Evolutionary conservation across 2,797 vertebrate genomes (phyloP).

Genomic region (Eutrigla gurnardus): DNA sequence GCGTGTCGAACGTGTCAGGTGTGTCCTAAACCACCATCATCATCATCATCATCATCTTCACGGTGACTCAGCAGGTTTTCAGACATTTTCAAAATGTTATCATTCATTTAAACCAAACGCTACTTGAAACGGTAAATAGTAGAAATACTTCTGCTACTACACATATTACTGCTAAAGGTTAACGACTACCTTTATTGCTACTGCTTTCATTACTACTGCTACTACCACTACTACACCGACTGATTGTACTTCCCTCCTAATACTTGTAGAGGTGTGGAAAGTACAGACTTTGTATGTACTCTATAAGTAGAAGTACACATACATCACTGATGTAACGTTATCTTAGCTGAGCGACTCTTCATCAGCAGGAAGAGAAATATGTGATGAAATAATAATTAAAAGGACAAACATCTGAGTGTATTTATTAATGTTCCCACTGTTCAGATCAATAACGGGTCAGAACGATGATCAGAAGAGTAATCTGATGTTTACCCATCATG

Average conservation of each 20-base stretch:
- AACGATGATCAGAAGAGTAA: too few species aligned
- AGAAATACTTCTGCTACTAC: neutral
- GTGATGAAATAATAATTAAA: too few species aligned
- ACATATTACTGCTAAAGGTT: neutral
- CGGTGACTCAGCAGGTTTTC: slow-evolving; percentile 4
- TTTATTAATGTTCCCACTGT: too few species aligned
- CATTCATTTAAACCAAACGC: neutral
- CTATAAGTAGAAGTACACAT: too few species aligned
- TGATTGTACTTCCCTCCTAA: neutral
- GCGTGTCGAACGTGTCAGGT: neutral
- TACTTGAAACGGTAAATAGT: neutral
- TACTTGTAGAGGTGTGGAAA: neutral
- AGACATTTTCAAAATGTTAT: neutral
- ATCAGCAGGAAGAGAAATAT: too few species aligned
- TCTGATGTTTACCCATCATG: too few species aligned
- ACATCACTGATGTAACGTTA: too few species aligned
- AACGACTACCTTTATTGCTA: neutral
- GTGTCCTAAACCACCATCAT: neutral
- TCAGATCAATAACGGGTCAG: too few species aligned
- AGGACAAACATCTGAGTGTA: too few species aligned
- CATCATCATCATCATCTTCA: neutral
- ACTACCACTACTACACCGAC: neutral
- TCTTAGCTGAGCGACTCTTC: too few species aligned
- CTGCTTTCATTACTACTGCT: neutral
- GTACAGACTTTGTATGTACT: too few species aligned